Percentiles rank a stretch among this genome's conserved stretches.
Evolutionary conservation across 2,797 vertebrate genomes (phyloP).

Genomic region (Trachurus trachurus): DNA sequence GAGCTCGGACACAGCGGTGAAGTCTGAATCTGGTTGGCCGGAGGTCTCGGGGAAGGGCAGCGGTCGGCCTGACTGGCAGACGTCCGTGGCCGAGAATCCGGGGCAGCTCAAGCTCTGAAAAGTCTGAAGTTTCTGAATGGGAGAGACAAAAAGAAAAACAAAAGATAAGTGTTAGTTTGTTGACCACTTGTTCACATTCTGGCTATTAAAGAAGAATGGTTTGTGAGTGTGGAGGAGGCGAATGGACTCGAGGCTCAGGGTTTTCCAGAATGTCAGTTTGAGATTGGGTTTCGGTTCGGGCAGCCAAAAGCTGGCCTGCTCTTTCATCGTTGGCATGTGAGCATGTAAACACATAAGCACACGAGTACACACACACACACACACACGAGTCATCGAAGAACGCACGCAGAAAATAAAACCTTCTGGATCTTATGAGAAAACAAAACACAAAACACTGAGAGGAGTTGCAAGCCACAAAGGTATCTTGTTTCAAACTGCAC

Average conservation of each 20-base stretch:
- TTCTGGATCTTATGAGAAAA: constrained; percentile 35
- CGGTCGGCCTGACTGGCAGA: constrained; percentile 60
- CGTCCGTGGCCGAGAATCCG: constrained; percentile 68
- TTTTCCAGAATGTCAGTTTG: constrained; percentile 60
- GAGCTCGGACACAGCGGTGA: constrained; percentile 59
- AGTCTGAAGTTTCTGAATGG: constrained; percentile 81
- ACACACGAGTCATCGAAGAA: constrained; percentile 20
- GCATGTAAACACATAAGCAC: constrained; percentile 55
- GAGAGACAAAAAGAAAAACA: constrained; percentile 36
- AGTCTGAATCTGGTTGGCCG: constrained; percentile 64
- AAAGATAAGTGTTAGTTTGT: constrained; percentile 32
- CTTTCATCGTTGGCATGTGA: constrained; percentile 55
- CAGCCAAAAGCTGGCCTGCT: constrained; percentile 41
- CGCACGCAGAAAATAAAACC: constrained; percentile 32
- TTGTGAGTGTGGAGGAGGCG: constrained; percentile 21
- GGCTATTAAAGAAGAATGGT: constrained; percentile 26
- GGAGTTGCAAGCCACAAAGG: constrained; percentile 58
- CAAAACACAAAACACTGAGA: constrained; percentile 47
- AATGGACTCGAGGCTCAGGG: constrained; percentile 31
- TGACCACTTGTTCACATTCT: constrained; percentile 21
- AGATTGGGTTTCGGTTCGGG: constrained; percentile 60
- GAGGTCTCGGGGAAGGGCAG: constrained; percentile 47
- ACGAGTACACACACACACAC: constrained; percentile 33
- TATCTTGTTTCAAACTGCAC: constrained; percentile 53
- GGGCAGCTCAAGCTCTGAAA: constrained; percentile 86